Evolutionary conservation across 64 coral and sea anemone genomes (phyloP).

Genomic region (Dendrophyllia cribrosa): DNA sequence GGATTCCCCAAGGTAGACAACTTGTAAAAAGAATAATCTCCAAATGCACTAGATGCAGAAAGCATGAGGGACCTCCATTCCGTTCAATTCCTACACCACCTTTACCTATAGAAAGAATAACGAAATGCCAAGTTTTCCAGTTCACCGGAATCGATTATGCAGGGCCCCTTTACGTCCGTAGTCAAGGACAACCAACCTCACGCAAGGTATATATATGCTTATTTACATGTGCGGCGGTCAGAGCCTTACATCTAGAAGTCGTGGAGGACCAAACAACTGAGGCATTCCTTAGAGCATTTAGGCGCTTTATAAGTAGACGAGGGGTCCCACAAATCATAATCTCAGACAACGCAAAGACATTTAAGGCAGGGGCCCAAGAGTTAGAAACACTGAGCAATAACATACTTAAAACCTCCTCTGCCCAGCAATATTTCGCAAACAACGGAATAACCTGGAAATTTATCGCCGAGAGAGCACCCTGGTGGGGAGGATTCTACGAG

Average conservation of each 20-base stretch:
- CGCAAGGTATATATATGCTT: conserved; percentile 17
- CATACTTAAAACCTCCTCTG: background rate
- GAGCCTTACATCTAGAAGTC: conserved; percentile 53
- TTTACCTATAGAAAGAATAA: conserved; percentile 27
- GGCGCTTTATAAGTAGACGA: conserved; percentile 35
- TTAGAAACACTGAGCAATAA: background rate
- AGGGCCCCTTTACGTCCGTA: background rate
- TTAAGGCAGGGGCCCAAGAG: background rate
- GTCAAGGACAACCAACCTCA: no score
- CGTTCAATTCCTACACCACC: background rate
- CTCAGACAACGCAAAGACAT: conserved; percentile 52
- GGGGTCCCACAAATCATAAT: conserved; percentile 53
- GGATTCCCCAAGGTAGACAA: conserved; percentile 50
- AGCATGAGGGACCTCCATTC: conserved; percentile 9
- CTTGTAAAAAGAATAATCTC: conserved; percentile 1
- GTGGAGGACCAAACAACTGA: conserved; percentile 48
- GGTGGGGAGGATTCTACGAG: conserved; percentile 17
- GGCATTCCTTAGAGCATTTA: conserved; percentile 51
- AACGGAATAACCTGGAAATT: background rate
- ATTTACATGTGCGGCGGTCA: conserved; percentile 41
- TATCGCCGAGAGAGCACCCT: conserved; percentile 5
- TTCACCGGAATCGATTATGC: conserved; percentile 35
- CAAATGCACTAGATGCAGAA: conserved; percentile 20
- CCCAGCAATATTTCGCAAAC: background rate
- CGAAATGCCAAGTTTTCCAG: background rate